A percentile compares a stretch with the other conserved stretches of the same genome.
Conservation (phyloP, 2,113 vertebrate genomes). For the Catharus minimus region DNA sequence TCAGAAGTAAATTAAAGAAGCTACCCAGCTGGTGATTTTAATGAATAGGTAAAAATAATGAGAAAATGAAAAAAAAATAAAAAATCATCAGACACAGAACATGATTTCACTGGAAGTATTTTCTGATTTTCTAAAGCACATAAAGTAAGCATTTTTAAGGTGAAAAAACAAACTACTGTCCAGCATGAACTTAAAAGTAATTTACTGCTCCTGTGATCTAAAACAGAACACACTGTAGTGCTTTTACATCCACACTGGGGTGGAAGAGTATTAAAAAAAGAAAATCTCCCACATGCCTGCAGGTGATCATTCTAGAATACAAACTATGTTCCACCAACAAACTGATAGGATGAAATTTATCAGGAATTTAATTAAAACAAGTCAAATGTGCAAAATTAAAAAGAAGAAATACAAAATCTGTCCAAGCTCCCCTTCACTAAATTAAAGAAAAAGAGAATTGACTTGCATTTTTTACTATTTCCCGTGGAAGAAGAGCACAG, state of each 20-base stretch:
- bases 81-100: not conserved
- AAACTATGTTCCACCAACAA: conserved; percentile 20
- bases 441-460: not conserved
- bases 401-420: not conserved
- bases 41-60: conserved; percentile 30
- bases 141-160: not conserved
- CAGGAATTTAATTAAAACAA: conserved; percentile 45
- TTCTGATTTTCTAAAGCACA: not conserved
- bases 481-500: not conserved
- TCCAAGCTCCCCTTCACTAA: not conserved
- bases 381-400: conserved; percentile 19
- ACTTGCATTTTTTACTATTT: not conserved
- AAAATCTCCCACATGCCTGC: not conserved
- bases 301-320: not conserved
- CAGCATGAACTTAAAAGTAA: conserved; percentile 10
- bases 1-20: conserved; percentile 42
- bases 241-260: not conserved
- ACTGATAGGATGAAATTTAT: not conserved
- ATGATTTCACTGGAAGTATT: not conserved
- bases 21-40: conserved; percentile 34
- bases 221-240: not conserved
- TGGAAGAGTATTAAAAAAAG: not conserved
- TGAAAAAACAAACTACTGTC: not conserved
- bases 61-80: not conserved
- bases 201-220: conserved; percentile 28